Evolutionary conservation across 92 coral and sea anemone species (phyloP), one percentile per base, ranked within the genome.

Genomic region (Muricea muricata): DNA sequence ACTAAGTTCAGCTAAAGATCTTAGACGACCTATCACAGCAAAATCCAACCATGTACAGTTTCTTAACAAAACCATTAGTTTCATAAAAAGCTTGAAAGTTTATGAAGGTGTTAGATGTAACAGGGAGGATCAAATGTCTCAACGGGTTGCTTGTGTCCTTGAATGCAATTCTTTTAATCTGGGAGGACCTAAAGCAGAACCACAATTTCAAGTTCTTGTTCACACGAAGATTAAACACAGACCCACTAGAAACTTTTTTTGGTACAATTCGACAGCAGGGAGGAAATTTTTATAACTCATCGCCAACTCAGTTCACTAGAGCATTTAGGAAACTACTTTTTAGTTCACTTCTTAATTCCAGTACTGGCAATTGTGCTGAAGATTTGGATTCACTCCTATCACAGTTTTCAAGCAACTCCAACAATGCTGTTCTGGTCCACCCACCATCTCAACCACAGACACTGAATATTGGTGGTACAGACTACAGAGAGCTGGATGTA

Each of bases 231-330:
- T 41, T 79, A 37, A 79, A 79, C 25, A 61, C 47, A 29, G 84
- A 79, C 29, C 73, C 73, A 18, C n/a, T n/a, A n/a, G n/a, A n/a
- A n/a, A n/a, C n/a, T n/a, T n/a, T n/a, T n/a, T n/a, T n/a, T n/a
- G n/a, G n/a, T n/a, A n/a, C n/a, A n/a, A 79, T 79, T 14, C 7
- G 74, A 28, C 73, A 65, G 20, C 84, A 79, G 50, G 74, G 70
- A 33, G 70, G 73, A 18, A 65, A 65, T 25, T 41, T 26, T 57
- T 73, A 57, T 58, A 79, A 79, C 56, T 52, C 74, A 26, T 58
- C 73, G 14, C 32, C 84, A 33, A 58, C 61, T 4, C 73, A 79
- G 48, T 78, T 78, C 47, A 56, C 69, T 14, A 30, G 47, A 23
- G 65, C 69, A 25, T 78, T 78, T 50, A 78, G 83, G 46, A 78